These are phyloP conservation scores for Chironomus riparius DNA, from an alignment of 2,888 invertebrate genomes.

Conservation along the genomic window DNA sequence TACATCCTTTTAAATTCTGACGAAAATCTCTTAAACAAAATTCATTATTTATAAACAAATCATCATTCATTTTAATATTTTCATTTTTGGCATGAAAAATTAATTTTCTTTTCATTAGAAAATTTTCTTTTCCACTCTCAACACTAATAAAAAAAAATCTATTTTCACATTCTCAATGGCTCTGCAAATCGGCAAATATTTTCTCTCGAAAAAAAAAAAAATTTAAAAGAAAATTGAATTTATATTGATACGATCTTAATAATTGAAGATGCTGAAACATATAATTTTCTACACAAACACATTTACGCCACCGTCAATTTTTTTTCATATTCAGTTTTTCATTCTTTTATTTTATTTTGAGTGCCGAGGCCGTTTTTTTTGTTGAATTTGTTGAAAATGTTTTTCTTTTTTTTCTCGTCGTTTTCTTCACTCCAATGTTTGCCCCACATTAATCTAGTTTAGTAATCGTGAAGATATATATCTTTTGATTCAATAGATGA, in stretches of 20 bases:
- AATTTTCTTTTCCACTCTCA: neutral
- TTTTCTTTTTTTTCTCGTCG: neutral
- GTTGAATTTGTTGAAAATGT: neutral
- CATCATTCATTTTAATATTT: slow-evolving; percentile 5
- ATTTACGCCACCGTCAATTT: too few relatives aligned
- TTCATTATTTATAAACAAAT: slow-evolving; percentile 15
- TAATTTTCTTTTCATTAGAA: neutral
- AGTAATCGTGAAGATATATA: neutral
- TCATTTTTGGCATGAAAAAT: slow-evolving; percentile 4
- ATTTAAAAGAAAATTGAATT: neutral
- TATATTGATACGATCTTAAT: neutral
- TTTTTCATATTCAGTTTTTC: too few relatives aligned
- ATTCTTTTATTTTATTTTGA: too few relatives aligned
- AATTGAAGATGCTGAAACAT: slow-evolving; percentile 10
- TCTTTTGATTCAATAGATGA: neutral
- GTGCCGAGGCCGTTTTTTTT: neutral
- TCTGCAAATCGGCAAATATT: neutral
- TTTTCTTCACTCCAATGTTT: neutral
- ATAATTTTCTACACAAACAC: neutral
- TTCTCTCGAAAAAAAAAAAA: neutral
- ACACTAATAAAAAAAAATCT: too few relatives aligned
- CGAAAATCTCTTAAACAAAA: neutral
- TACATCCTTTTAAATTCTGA: too few relatives aligned
- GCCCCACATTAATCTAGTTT: neutral
- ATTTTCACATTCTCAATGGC: neutral